Percentiles rank a stretch among this genome's conserved stretches.
These are phyloP conservation scores for Liopterus haemorrhoidalis DNA, from an alignment of 2,888 invertebrate species.

Conservation along the genomic window DNA sequence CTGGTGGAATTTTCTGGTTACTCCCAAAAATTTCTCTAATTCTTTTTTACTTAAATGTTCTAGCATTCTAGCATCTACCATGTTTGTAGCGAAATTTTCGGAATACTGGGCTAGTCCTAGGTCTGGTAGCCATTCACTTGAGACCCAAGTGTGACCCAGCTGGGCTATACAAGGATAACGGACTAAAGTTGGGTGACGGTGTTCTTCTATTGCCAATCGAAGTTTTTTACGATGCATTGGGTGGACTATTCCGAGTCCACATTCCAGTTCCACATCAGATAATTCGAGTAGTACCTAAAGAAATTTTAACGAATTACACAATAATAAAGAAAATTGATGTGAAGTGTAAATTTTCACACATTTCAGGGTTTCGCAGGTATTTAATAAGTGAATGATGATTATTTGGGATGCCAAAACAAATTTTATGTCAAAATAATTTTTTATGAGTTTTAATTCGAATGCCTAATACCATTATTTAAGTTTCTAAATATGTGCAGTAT, in stretches of 20 bases:
- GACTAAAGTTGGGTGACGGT: slow-evolving; percentile 78
- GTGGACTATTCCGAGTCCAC: slow-evolving; percentile 84
- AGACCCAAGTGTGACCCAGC: slow-evolving; percentile 88
- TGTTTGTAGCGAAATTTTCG: slow-evolving; percentile 78
- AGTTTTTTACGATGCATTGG: slow-evolving; percentile 91
- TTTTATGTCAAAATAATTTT: too few species aligned
- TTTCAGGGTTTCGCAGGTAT: too few species aligned
- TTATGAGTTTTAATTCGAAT: too few species aligned
- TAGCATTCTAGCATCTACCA: slow-evolving; percentile 90
- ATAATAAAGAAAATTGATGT: too few species aligned
- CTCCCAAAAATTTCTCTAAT: slow-evolving; percentile 85
- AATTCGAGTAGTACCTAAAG: slow-evolving; percentile 87
- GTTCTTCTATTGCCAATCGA: slow-evolving; percentile 87
- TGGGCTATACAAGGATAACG: slow-evolving; percentile 83
- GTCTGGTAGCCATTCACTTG: slow-evolving; percentile 88
- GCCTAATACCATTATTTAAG: too few species aligned
- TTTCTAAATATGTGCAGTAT: too few species aligned
- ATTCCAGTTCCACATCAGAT: slow-evolving; percentile 85
- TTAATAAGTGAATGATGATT: too few species aligned
- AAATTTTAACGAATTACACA: too few species aligned
- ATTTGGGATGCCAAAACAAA: too few species aligned
- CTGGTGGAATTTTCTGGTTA: slow-evolving; percentile 90
- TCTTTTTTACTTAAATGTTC: slow-evolving; percentile 91
- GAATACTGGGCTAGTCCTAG: slow-evolving; percentile 84
- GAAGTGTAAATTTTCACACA: too few species aligned